Evolutionary conservation across 2,888 invertebrate species (phyloP).

Genomic region (Emmelina monodactyla): DNA sequence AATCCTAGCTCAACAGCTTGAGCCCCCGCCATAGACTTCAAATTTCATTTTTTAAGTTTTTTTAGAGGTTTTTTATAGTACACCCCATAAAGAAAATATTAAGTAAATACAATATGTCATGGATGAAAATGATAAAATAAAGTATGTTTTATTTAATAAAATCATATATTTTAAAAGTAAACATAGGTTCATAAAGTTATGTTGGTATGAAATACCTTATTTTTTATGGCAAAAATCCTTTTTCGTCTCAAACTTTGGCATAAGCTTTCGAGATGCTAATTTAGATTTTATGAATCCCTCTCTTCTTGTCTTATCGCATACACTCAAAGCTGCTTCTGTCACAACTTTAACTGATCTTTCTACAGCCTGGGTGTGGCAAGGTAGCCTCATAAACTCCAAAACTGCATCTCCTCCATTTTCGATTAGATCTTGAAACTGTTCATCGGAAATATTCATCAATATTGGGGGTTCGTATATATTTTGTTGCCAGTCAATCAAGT

Average conservation of each 20-base stretch:
- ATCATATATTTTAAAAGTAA: no score
- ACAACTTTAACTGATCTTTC: constrained; percentile 7
- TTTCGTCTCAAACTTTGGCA: constrained; percentile 6
- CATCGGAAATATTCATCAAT: constrained; percentile 12
- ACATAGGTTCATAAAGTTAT: no score
- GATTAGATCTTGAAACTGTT: constrained; percentile 10
- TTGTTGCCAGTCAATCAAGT: constrained; percentile 18
- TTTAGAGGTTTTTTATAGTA: no score
- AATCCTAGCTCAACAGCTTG: no score
- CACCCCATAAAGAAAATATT: no score
- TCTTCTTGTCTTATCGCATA: not conserved
- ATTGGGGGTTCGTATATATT: constrained; percentile 12
- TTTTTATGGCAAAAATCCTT: no score
- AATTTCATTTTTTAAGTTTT: no score
- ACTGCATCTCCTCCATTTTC: constrained; percentile 10
- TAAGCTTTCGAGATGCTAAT: constrained; percentile 2
- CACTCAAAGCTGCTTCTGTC: constrained; percentile 3
- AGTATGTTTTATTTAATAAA: no score
- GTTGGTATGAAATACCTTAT: no score
- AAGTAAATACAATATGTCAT: no score
- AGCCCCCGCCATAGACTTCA: no score
- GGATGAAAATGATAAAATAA: no score
- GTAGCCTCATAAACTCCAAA: not conserved
- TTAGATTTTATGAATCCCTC: constrained; percentile 3
- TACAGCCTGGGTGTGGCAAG: constrained; percentile 7